A percentile compares a stretch with the other conserved stretches of the same genome.
Conservation (phyloP, 2,888 invertebrate species). For the Atrina japonica region DNA sequence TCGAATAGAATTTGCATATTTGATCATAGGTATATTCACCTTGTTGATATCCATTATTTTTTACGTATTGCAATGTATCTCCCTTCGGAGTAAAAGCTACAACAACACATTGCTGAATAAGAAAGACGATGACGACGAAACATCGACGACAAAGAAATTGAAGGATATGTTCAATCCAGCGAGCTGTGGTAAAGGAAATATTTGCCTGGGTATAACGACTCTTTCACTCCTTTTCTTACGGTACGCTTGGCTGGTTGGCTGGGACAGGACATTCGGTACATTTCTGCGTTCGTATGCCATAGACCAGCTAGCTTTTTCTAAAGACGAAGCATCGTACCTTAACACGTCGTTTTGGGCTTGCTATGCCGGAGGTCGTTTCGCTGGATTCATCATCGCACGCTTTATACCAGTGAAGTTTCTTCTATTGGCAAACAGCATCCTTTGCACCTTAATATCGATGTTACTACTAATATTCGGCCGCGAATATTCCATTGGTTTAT, state of each 20-base stretch:
- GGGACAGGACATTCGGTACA: slow-evolving; percentile 58
- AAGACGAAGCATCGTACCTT: slow-evolving; percentile 54
- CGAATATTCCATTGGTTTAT: slow-evolving; percentile 46
- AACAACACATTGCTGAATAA: too few species aligned
- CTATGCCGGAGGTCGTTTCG: slow-evolving; percentile 55
- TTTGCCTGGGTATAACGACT: slow-evolving; percentile 49
- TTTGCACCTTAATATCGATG: slow-evolving; percentile 43
- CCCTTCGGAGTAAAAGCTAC: background rate
- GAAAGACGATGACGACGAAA: too few species aligned
- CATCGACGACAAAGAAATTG: background rate
- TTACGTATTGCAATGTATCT: slow-evolving; percentile 42
- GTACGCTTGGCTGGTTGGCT: slow-evolving; percentile 55
- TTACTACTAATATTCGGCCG: slow-evolving; percentile 48
- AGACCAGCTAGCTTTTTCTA: slow-evolving; percentile 55
- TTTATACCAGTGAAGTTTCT: slow-evolving; percentile 53
- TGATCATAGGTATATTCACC: slow-evolving; percentile 45
- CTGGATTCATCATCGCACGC: slow-evolving; percentile 52
- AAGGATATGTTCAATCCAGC: slow-evolving; percentile 51
- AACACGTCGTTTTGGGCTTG: slow-evolving; percentile 63
- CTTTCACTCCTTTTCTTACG: slow-evolving; percentile 54
- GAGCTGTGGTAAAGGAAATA: slow-evolving; percentile 52
- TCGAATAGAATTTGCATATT: slow-evolving; percentile 55
- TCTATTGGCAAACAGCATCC: slow-evolving; percentile 50
- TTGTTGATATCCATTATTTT: slow-evolving; percentile 45
- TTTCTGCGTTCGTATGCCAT: slow-evolving; percentile 64